Conservation (phyloP, 2,888 invertebrate genomes). For the Zaprionus bogoriensis region DNA sequence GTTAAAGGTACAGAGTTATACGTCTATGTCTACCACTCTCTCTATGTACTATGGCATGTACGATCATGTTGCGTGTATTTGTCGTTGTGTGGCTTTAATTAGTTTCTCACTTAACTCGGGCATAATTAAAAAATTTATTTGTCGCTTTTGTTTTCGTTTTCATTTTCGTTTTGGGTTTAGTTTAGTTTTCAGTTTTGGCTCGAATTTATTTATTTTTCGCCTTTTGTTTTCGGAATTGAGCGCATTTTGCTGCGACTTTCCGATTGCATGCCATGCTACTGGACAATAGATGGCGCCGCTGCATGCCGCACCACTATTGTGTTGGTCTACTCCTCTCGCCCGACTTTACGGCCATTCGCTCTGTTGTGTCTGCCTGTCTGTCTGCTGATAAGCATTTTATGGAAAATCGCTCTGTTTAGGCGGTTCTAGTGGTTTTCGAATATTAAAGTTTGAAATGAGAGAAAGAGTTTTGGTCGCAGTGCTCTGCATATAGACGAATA, state of each 20-base stretch:
- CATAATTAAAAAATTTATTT: constrained; percentile 35
- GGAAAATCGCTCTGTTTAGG: too few species aligned
- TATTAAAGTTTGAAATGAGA: too few species aligned
- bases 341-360: too few species aligned
- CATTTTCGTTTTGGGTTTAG: not conserved
- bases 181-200: constrained; percentile 3
- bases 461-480: too few species aligned
- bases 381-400: too few species aligned
- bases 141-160: constrained; percentile 1
- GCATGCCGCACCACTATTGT: too few species aligned
- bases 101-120: constrained; percentile 29
- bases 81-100: constrained; percentile 38
- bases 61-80: constrained; percentile 8
- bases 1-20: not conserved
- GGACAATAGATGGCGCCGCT: constrained; percentile 14
- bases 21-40: not conserved
- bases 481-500: too few species aligned
- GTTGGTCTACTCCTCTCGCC: too few species aligned
- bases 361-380: too few species aligned
- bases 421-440: too few species aligned
- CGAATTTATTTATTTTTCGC: not conserved
- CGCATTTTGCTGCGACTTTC: not conserved
- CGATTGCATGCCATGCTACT: constrained; percentile 6
- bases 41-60: not conserved
- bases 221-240: constrained; percentile 3